Percentiles rank a stretch among this genome's conserved stretches.
Evolutionary conservation across 1,140 invertebrate species (phyloP).

Genomic region (Cyclargus thomasi): DNA sequence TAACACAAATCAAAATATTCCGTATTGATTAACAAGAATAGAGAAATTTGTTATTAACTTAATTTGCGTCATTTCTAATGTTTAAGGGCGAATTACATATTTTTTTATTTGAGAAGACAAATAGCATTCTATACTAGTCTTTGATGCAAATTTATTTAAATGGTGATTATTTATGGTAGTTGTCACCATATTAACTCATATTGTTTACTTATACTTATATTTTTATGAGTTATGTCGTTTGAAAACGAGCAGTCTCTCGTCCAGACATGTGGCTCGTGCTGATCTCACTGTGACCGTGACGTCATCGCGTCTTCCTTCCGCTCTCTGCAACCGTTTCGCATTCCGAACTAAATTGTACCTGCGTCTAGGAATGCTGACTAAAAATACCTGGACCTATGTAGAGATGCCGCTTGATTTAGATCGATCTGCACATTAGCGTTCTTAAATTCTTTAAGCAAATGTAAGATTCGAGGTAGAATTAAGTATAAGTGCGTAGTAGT

Average conservation of each 20-base stretch:
- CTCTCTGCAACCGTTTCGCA: constrained; percentile 28
- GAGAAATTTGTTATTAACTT: too few species aligned
- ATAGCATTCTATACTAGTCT: too few species aligned
- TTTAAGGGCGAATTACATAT: too few species aligned
- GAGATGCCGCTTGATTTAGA: background rate
- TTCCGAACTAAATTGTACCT: constrained; percentile 24
- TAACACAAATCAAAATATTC: too few species aligned
- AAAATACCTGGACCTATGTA: constrained; percentile 20
- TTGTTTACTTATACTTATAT: too few species aligned
- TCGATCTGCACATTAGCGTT: background rate
- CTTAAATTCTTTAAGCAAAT: background rate
- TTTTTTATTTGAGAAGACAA: too few species aligned
- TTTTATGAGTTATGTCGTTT: background rate
- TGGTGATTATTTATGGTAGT: too few species aligned
- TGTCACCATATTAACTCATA: too few species aligned
- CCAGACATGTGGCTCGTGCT: constrained; percentile 31
- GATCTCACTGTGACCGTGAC: constrained; percentile 37
- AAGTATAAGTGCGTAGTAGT: background rate
- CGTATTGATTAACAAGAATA: too few species aligned
- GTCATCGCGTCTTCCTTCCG: constrained; percentile 45
- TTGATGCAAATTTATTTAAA: too few species aligned
- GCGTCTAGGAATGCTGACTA: constrained; percentile 21
- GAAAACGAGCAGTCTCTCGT: constrained; percentile 18
- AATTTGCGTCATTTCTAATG: too few species aligned
- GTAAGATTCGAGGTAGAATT: background rate